Base-by-base conservation (phyloP, 1,140 invertebrate genomes). In the Hypothenemus hampei region DNA sequence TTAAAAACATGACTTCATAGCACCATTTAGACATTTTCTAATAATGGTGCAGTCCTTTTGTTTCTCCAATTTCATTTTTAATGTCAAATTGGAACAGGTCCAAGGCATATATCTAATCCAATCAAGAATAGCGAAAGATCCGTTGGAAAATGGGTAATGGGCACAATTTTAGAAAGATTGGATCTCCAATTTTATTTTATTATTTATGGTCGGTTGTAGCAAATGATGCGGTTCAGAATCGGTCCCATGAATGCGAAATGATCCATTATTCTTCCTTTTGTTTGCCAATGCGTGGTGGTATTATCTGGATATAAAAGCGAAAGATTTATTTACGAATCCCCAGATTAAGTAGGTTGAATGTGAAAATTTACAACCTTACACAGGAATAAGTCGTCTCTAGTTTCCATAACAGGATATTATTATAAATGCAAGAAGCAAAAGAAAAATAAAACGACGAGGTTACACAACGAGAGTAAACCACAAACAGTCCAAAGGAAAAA, bases 161-260 rank as follows among this genome's bases (percentile, higher is more conserved):
- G n/a, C n/a, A n/a, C n/a, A n/a, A n/a, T n/a, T n/a, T n/a, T n/a
- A n/a, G n/a, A 49, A 40, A 62, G 60, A 62, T 62, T 57, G 49
- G 46, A 62, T 62, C 60, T 59, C 44, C 51, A 44, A 59, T 52
- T 43, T 58, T 57, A 59, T 59, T 59, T 62, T 59, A 62, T 62
- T 62, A 62, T 62, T 62, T 59, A 62, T 59, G 54, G 55, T 48
- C 50, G 56, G 57, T 59, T 55, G 59, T 62, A 61, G n/a, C n/a
- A 58, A 61, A 61, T 61, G 49, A 61, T 55, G 50, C 37, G 13
- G 19, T 11, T 40, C 41, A 35, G 37, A 33, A 48, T n/a, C 21
- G 48, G 46, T 35, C 31, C 29, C 33, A 20, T 29, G 46, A 24
- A 40, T 35, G 55, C 47, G 16, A 26, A 49, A 39, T 49, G n/a